A percentile compares a stretch with the other conserved stretches of the same genome.
Evolutionary conservation across 2,888 invertebrate genomes (phyloP).

Genomic region (Dynastes hyllus): DNA sequence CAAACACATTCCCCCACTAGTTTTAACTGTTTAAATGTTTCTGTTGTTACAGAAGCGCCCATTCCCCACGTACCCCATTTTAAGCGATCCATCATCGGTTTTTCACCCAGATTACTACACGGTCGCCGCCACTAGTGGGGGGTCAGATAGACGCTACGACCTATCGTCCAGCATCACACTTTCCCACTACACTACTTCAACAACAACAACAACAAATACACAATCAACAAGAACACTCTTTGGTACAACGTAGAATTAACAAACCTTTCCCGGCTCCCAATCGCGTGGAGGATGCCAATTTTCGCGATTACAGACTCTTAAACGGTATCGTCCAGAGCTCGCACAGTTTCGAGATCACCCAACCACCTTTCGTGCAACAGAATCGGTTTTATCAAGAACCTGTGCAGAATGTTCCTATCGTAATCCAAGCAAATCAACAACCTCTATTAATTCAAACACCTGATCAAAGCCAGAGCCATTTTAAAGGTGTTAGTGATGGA

Average conservation of each 20-base stretch:
- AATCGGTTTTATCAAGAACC: slow-evolving; percentile 51
- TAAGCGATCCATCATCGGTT: slow-evolving; percentile 47
- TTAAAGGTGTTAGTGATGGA: slow-evolving; percentile 53
- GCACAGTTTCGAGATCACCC: slow-evolving; percentile 59
- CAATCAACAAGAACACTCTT: slow-evolving; percentile 56
- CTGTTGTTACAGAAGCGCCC: slow-evolving; percentile 70
- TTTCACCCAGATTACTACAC: slow-evolving; percentile 44
- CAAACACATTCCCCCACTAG: slow-evolving; percentile 57
- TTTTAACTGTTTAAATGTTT: slow-evolving; percentile 59
- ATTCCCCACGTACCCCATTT: slow-evolving; percentile 57
- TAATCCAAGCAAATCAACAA: slow-evolving; percentile 55
- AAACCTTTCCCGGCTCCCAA: slow-evolving; percentile 56
- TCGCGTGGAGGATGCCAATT: slow-evolving; percentile 38
- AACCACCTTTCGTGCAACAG: slow-evolving; percentile 47
- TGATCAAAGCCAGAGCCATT: slow-evolving; percentile 62
- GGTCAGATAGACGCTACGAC: slow-evolving; percentile 70
- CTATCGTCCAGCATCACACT: slow-evolving; percentile 66
- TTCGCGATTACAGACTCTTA: slow-evolving; percentile 50
- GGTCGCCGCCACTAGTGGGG: slow-evolving; percentile 62
- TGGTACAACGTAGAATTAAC: slow-evolving; percentile 55
- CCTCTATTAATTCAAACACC: slow-evolving; percentile 51
- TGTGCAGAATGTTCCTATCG: slow-evolving; percentile 53
- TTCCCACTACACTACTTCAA: slow-evolving; percentile 53
- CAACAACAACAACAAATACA: slow-evolving; percentile 51
- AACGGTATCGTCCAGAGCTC: slow-evolving; percentile 54